Evolutionary conservation across 1,140 invertebrate genomes (phyloP).

Genomic region (Dryas iulia): DNA sequence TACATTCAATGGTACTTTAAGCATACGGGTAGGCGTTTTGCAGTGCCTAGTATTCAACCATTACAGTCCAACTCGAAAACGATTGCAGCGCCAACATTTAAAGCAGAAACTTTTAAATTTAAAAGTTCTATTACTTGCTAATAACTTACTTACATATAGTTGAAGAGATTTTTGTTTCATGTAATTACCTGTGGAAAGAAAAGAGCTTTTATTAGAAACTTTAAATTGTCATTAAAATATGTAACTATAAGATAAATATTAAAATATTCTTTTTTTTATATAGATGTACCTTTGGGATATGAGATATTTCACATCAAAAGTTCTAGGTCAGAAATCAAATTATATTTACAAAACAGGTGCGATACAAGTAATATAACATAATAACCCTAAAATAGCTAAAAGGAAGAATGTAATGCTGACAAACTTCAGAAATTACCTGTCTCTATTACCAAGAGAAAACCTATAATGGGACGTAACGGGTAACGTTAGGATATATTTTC

Average conservation of each 20-base stretch:
- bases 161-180: background rate
- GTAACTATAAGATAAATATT: no score
- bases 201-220: background rate
- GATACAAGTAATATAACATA: no score
- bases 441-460: background rate
- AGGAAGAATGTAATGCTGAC: background rate
- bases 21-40: slow-evolving; percentile 14
- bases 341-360: no score
- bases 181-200: background rate
- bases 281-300: no score
- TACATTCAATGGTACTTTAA: slow-evolving; percentile 12
- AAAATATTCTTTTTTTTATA: no score
- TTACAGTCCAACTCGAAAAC: background rate
- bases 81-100: slow-evolving; percentile 18
- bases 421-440: background rate
- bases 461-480: no score
- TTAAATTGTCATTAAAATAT: background rate
- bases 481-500: no score
- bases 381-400: background rate
- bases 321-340: no score
- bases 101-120: background rate
- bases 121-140: background rate
- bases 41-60: slow-evolving; percentile 19
- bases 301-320: no score
- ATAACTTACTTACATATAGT: slow-evolving; percentile 5